Evolutionary conservation across 2,797 vertebrate species (phyloP).

Genomic region (Pteronotus mesoamericanus): DNA sequence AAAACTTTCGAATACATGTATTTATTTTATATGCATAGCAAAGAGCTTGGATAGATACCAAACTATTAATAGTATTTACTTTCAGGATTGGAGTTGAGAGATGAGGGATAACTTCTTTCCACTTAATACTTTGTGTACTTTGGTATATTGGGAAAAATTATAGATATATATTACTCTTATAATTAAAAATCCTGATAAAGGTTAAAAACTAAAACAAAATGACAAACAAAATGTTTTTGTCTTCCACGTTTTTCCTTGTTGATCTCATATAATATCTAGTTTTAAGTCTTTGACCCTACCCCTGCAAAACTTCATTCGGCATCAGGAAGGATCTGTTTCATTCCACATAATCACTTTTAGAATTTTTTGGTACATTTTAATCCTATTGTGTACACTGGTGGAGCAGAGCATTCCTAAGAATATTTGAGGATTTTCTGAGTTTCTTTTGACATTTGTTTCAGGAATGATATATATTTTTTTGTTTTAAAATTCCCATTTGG

Average conservation of each 20-base stretch:
- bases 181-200: background rate
- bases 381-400: background rate
- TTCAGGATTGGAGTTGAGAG: background rate
- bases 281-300: background rate
- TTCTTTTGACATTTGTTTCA: constrained; percentile 6
- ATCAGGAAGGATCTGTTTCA: background rate
- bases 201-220: background rate
- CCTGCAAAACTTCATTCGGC: background rate
- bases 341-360: background rate
- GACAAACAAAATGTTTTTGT: background rate
- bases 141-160: background rate
- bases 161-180: background rate
- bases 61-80: background rate
- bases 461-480: background rate
- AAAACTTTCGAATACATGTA: background rate
- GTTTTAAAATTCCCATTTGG: background rate
- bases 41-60: background rate
- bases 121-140: background rate
- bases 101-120: background rate
- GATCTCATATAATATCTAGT: background rate
- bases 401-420: background rate
- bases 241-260: background rate
- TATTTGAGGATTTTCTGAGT: background rate
- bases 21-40: background rate
- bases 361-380: background rate